Conservation (phyloP, 1,140 invertebrate genomes). For the Oscheius sp. region DNA sequence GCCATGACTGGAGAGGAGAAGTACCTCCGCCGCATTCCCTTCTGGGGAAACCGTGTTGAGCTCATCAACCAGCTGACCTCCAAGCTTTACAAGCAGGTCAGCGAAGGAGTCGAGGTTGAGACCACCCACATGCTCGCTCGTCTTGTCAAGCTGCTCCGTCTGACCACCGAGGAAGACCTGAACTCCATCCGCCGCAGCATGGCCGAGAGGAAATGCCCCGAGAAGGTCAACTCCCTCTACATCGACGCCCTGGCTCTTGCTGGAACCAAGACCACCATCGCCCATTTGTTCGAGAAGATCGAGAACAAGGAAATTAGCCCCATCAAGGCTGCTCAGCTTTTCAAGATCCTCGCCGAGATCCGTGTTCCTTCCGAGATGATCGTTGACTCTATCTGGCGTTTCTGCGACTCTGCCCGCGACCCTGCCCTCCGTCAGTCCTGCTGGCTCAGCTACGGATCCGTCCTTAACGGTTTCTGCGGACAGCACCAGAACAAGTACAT, state of each 20-base stretch:
- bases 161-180: conserved; percentile 45
- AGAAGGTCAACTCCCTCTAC: conserved; percentile 39
- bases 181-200: conserved; percentile 38
- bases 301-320: conserved; percentile 41
- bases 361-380: conserved; percentile 45
- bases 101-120: conserved; percentile 32
- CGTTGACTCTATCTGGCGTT: conserved; percentile 39
- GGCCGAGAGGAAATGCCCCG: conserved; percentile 26
- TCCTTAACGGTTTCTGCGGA: conserved; percentile 51
- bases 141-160: conserved; percentile 48
- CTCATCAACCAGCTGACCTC: conserved; percentile 24
- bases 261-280: conserved; percentile 48
- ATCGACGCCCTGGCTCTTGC: conserved; percentile 45
- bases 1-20: conserved; percentile 45
- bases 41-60: conserved; percentile 31
- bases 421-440: conserved; percentile 46
- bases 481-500: conserved; percentile 33
- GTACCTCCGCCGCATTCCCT: conserved; percentile 27
- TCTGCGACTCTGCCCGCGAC: conserved; percentile 44
- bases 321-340: conserved; percentile 37
- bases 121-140: conserved; percentile 33
- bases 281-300: conserved; percentile 44
- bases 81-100: conserved; percentile 21
- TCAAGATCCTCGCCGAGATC: conserved; percentile 41
- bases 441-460: conserved; percentile 51